Conservation (phyloP, 2,113 vertebrate genomes). For the Heterocephalus glaber region DNA sequence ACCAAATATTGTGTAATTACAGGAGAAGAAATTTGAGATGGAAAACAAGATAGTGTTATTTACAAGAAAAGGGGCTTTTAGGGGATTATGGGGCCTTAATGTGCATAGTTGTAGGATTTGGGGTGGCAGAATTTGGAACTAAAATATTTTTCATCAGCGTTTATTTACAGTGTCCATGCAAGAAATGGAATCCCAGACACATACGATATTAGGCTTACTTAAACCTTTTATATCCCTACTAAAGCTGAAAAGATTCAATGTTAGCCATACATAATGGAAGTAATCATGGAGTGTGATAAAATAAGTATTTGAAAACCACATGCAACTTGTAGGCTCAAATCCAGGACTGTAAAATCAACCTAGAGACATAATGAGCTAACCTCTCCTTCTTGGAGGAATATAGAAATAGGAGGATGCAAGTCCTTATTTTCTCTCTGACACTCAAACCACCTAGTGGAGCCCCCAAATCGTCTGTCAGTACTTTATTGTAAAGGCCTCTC, state of each 20-base stretch:
- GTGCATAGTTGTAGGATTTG: conserved; percentile 81
- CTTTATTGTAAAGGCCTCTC: conserved; percentile 8
- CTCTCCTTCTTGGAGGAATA: conserved; percentile 39
- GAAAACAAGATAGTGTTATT: conserved; percentile 84
- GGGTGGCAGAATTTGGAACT: conserved; percentile 80
- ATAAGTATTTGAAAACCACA: conserved; percentile 81
- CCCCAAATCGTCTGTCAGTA: conserved; percentile 16
- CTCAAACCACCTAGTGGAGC: background rate
- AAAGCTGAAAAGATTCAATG: conserved; percentile 81
- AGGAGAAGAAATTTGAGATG: conserved; percentile 82
- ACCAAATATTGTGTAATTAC: conserved; percentile 84
- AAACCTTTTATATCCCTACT: conserved; percentile 81
- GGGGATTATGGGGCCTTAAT: conserved; percentile 80
- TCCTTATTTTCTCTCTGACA: background rate
- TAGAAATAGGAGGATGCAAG: background rate
- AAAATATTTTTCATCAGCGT: conserved; percentile 78
- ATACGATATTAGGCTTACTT: conserved; percentile 81
- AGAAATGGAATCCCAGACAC: conserved; percentile 81
- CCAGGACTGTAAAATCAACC: conserved; percentile 79
- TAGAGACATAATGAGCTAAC: conserved; percentile 74
- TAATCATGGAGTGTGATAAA: conserved; percentile 81
- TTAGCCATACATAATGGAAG: conserved; percentile 80
- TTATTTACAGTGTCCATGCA: conserved; percentile 78
- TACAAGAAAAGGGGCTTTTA: conserved; percentile 83
- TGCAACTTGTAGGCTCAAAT: conserved; percentile 79